Evolutionary conservation across 2,888 invertebrate genomes (phyloP).

Genomic region (Hemistola chrysoprasaria): DNA sequence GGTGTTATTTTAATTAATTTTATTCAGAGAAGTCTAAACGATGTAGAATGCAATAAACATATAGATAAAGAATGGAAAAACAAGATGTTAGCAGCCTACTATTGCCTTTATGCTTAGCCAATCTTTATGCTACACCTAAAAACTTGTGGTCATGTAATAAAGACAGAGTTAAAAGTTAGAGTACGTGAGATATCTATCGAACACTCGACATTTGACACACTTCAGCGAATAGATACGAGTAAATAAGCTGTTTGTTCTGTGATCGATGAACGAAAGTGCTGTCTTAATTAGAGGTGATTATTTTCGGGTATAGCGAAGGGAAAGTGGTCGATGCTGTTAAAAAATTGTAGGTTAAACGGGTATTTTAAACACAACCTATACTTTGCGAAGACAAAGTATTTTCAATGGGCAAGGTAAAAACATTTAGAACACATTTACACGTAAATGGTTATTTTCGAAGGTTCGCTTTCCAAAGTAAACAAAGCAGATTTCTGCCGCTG

Average conservation of each 20-base stretch:
- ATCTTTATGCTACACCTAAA: slow-evolving; percentile 19
- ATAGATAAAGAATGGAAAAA: no score
- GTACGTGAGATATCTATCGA: slow-evolving; percentile 44
- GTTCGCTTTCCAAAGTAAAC: slow-evolving; percentile 22
- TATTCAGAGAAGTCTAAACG: no score
- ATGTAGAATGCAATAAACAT: no score
- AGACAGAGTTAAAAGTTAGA: slow-evolving; percentile 64
- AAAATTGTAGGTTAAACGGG: no score
- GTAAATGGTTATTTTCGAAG: slow-evolving; percentile 5
- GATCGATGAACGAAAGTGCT: slow-evolving; percentile 36
- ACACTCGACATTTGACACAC: slow-evolving; percentile 38
- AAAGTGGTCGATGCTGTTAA: slow-evolving; percentile 6
- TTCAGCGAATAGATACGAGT: slow-evolving; percentile 34
- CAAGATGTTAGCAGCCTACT: no score
- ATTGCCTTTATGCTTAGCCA: no score
- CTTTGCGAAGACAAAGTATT: no score
- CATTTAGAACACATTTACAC: slow-evolving; percentile 7
- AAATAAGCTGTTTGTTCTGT: slow-evolving; percentile 30
- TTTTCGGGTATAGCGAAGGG: slow-evolving; percentile 11
- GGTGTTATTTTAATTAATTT: not conserved
- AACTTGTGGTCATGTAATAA: slow-evolving; percentile 56
- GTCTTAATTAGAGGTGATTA: slow-evolving; percentile 20
- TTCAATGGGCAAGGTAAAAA: not conserved
- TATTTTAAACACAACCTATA: no score
- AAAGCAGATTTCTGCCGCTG: slow-evolving; percentile 15